These are phyloP conservation scores for Aegithalos caudatus DNA, from an alignment of 2,113 vertebrate species.

Conservation along the genomic window DNA sequence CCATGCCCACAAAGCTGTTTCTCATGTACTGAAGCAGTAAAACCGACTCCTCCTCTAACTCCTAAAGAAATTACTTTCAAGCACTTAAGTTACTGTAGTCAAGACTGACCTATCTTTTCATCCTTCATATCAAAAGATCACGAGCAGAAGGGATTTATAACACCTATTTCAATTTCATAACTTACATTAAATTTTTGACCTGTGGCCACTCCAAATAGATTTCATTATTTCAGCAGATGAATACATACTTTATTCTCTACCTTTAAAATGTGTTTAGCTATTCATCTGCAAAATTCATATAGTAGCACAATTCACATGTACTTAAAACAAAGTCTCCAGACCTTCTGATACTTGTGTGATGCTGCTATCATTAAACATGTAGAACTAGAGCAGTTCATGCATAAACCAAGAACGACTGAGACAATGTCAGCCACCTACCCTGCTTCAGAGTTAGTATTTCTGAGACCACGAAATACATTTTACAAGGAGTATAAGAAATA, in stretches of 20 bases:
- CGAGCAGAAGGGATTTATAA: background rate
- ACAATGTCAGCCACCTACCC: background rate
- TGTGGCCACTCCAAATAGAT: slow-evolving; percentile 51
- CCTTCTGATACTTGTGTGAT: background rate
- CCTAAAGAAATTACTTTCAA: background rate
- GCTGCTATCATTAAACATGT: background rate
- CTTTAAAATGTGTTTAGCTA: slow-evolving; percentile 12
- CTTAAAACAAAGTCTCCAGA: background rate
- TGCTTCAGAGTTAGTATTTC: background rate
- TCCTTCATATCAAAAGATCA: background rate
- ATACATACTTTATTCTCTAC: slow-evolving; percentile 21
- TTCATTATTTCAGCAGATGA: slow-evolving; percentile 48
- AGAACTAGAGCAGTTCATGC: background rate
- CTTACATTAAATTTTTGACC: slow-evolving; percentile 20
- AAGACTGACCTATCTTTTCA: background rate
- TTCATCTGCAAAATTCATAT: background rate
- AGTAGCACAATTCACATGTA: background rate
- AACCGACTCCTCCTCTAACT: background rate
- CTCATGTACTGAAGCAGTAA: background rate
- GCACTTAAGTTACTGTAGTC: background rate
- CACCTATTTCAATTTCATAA: background rate
- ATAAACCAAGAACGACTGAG: background rate
- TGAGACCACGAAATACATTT: background rate
- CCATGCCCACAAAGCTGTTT: background rate
- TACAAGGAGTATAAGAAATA: background rate